Conservation (phyloP, 2,797 vertebrate genomes). For the Acipenser oxyrinchus region DNA sequence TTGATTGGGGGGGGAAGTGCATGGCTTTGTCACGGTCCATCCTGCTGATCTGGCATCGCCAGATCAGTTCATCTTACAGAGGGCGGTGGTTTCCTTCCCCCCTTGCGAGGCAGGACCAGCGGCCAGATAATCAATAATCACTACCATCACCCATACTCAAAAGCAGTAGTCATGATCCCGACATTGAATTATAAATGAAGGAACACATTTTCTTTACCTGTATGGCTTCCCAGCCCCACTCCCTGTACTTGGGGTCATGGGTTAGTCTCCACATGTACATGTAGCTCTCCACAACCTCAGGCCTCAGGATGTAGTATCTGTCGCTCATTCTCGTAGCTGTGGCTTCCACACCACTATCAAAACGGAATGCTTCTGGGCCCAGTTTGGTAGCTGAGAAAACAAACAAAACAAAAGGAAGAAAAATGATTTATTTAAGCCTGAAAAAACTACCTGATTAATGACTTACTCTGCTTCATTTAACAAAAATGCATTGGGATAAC, state of each 20-base stretch:
- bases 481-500: neutral
- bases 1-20: too few species aligned
- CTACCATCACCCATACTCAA: too few species aligned
- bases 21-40: too few species aligned
- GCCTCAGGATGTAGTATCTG: slow-evolving; percentile 93
- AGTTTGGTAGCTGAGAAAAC: slow-evolving; percentile 78
- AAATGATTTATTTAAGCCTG: too few species aligned
- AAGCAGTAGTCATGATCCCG: too few species aligned
- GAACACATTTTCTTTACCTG: slow-evolving; percentile 54
- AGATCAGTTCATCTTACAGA: too few species aligned
- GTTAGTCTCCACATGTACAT: slow-evolving; percentile 97
- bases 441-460: neutral
- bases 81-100: too few species aligned
- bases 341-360: slow-evolving; percentile 82
- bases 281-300: slow-evolving; percentile 97
- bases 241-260: slow-evolving; percentile 84
- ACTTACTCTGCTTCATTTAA: neutral
- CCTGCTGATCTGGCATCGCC: too few species aligned
- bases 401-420: neutral
- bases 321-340: slow-evolving; percentile 83
- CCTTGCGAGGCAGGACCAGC: too few species aligned
- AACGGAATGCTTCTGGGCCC: slow-evolving; percentile 91
- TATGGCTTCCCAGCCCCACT: slow-evolving; percentile 96
- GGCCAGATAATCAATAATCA: too few species aligned
- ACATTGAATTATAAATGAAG: neutral